Percentiles rank a stretch among this genome's conserved stretches.
Conservation (phyloP, 1,140 invertebrate species). For the Cepaea nemoralis region DNA sequence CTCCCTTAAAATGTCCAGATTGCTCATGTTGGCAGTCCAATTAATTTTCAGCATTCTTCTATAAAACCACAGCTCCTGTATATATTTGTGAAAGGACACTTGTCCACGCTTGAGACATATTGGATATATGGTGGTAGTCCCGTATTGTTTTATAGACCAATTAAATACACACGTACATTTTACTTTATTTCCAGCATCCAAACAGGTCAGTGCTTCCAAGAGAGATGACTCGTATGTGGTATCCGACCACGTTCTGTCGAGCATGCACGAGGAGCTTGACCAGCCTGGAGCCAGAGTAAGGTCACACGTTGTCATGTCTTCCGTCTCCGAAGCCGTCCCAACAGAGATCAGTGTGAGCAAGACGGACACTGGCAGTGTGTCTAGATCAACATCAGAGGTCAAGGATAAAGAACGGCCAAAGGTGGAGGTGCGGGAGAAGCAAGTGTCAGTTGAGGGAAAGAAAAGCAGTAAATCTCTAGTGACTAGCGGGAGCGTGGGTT, state of each 20-base stretch:
- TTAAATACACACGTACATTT: too few species aligned
- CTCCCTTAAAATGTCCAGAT: too few species aligned
- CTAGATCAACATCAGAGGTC: background rate
- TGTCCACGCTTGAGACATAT: too few species aligned
- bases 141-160: too few species aligned
- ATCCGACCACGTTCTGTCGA: conserved; percentile 2
- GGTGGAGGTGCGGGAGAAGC: background rate
- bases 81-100: too few species aligned
- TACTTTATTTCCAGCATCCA: conserved; percentile 7
- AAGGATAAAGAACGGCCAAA: background rate
- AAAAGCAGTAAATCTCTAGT: conserved; percentile 33
- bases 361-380: background rate
- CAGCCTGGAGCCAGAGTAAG: background rate
- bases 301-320: conserved; percentile 4
- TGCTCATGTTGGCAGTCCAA: too few species aligned
- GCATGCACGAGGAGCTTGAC: conserved; percentile 26
- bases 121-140: too few species aligned
- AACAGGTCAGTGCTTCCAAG: conserved; percentile 1
- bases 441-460: background rate
- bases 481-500: conserved; percentile 64
- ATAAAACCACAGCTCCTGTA: too few species aligned
- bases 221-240: conserved; percentile 19
- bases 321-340: conserved; percentile 42
- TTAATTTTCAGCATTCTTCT: too few species aligned
- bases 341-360: conserved; percentile 38